phyloP scores from a whole-genome alignment of 2,113 vertebrate genomes.

The Meles meles region DNA sequence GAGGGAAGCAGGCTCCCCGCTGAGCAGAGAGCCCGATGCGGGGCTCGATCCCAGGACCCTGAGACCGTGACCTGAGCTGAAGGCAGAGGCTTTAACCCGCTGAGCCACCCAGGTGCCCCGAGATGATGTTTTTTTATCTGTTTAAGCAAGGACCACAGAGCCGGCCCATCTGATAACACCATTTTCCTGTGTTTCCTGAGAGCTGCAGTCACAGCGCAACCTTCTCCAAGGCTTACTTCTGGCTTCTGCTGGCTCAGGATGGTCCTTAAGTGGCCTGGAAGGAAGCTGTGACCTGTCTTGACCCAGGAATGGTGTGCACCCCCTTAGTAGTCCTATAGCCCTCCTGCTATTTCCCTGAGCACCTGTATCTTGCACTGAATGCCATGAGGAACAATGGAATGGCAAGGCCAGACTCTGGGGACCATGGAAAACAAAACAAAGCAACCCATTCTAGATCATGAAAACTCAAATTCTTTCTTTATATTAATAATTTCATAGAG shows the following conservation, averaged over 20 bases:
- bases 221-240: neutral
- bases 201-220: neutral
- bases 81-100: too few species aligned
- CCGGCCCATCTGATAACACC: neutral
- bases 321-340: neutral
- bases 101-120: too few species aligned
- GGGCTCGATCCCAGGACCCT: too few species aligned
- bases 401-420: neutral
- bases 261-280: neutral
- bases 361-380: neutral
- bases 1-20: too few species aligned
- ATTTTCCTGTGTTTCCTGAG: neutral
- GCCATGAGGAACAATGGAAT: neutral
- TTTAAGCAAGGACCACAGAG: neutral
- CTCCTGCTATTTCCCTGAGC: neutral
- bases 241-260: neutral
- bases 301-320: neutral
- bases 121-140: neutral
- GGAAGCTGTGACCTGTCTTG: neutral
- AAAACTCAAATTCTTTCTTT: neutral
- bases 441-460: neutral
- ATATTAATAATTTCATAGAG: neutral
- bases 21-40: too few species aligned
- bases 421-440: neutral
- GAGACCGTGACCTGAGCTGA: too few species aligned